Conservation (phyloP, 2,113 vertebrate species). For the Callopanchax toddi region DNA sequence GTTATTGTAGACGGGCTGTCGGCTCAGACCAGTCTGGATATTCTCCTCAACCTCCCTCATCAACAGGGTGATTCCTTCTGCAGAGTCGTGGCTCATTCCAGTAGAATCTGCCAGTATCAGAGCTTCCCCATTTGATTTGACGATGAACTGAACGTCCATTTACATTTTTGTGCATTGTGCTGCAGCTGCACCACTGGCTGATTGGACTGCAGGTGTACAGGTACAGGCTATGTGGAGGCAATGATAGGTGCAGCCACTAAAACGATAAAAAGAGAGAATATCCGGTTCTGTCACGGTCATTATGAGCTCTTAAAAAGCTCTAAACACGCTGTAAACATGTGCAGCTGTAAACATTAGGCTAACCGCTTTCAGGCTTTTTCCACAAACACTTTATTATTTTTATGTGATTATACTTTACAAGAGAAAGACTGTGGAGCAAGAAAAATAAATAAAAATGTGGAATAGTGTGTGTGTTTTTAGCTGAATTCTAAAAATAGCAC, state of each 20-base stretch:
- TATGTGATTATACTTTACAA: constrained; percentile 40
- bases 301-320: constrained; percentile 52
- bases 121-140: not conserved
- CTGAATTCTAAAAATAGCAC: too few species aligned
- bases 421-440: constrained; percentile 28
- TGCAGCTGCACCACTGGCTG: not conserved
- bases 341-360: constrained; percentile 73
- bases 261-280: constrained; percentile 44
- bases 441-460: not conserved
- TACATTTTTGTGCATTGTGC: not conserved
- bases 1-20: not conserved
- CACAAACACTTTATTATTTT: constrained; percentile 31
- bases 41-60: not conserved
- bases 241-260: constrained; percentile 32
- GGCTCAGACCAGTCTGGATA: not conserved
- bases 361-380: constrained; percentile 48
- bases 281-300: constrained; percentile 54
- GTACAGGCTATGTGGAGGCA: constrained; percentile 11
- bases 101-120: too few species aligned
- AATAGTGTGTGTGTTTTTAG: too few species aligned
- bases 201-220: constrained; percentile 18
- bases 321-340: constrained; percentile 46
- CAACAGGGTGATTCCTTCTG: not conserved
- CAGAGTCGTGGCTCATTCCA: not conserved
- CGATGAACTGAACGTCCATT: too few species aligned